Evolutionary conservation across 2,888 invertebrate species (phyloP), one percentile per base, ranked within the genome.

Genomic region (Ecdyonurus torrentis): DNA sequence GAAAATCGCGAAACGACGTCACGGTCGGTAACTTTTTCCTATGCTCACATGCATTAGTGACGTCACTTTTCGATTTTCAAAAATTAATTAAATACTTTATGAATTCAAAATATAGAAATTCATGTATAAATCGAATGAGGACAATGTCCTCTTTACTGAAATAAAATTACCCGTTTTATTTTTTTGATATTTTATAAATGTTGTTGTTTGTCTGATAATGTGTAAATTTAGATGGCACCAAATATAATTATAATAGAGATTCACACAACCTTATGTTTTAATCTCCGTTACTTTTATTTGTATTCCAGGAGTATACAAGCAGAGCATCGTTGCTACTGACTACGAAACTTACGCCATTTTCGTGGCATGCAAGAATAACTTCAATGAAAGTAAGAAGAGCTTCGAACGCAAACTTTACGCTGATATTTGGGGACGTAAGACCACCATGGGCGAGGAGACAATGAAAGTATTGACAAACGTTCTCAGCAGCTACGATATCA

Each of bases 341-440:
- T 66, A 66, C 63, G 66, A 66, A 10, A 64, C 50, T 52, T 66
- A 64, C 60, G 66, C 66, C 59, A 60, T 65, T 3, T 62, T 63
- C 64, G 18, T 66, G n/a, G 62, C 64, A 10, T 66, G 66, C 65
- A 63, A 52, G 20, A 63, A 62, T 3, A 25, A 50, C 7, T 66
- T 63, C 63, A 63, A 66, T 25, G 52, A 55, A 15, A 19, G 18
- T 52, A 66, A 60, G 25, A 65, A 64, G 62, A 50, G 60, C 23
- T 66, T 66, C 63, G 65, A 62, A 2, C 65, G 66, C 52, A 7
- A 25, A 10, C 53, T 65, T 22, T 25, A 24, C n/a, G 66, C 63
- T 23, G 62, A 64, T 15, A 60, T 66, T 25, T 60, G 63, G 61
- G 25, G 62, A 59, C 61, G 66, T 37, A 61, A 55, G 18, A 60